phyloP scores from a whole-genome alignment of 2,797 vertebrate species.

The Paguma larvata region DNA sequence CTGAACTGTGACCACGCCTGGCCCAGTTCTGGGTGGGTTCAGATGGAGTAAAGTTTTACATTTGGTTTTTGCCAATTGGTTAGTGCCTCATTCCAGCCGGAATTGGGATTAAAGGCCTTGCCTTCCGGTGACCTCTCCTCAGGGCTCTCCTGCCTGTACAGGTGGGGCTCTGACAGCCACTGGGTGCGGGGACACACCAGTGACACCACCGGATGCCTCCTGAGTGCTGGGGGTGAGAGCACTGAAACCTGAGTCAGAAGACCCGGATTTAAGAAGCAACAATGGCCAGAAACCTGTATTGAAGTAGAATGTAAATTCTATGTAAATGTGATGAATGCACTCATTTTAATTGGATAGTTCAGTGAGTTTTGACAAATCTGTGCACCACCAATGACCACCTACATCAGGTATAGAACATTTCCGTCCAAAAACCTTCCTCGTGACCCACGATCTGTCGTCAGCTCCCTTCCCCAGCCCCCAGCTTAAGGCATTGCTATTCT shows the following conservation, averaged over 20 bases:
- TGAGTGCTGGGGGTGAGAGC: neutral
- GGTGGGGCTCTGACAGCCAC: neutral
- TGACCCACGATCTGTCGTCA: neutral
- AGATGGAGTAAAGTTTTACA: neutral
- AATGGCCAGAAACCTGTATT: neutral
- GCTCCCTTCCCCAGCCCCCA: accelerated
- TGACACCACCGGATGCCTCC: neutral
- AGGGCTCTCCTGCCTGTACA: neutral
- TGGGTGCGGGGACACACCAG: neutral
- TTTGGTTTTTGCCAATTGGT: neutral
- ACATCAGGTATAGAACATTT: neutral
- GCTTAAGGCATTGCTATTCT: neutral
- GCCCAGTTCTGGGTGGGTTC: neutral
- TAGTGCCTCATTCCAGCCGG: neutral
- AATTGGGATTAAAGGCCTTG: neutral
- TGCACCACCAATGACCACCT: neutral
- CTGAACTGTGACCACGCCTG: accelerated
- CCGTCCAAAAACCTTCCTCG: neutral
- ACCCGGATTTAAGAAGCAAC: neutral
- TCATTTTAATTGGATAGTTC: neutral
- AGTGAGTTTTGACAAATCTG: neutral
- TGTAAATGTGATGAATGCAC: neutral
- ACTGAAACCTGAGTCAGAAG: neutral
- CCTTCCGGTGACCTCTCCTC: neutral
- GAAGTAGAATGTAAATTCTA: neutral